phyloP scores from a whole-genome alignment of 2,797 vertebrate genomes.

The Rachycentron canadum region DNA sequence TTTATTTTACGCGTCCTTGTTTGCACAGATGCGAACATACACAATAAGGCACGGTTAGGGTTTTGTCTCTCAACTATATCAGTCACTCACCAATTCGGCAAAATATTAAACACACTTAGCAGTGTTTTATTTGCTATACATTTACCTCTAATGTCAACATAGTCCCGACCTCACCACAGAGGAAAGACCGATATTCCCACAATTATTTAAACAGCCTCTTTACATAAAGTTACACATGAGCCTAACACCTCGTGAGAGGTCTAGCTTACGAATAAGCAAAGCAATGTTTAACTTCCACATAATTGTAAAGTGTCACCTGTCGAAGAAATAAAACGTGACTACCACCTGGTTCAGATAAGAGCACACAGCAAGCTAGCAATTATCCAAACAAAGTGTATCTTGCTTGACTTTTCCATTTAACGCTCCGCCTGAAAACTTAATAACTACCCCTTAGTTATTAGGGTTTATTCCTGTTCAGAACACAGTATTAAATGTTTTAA shows the following conservation, averaged over 20 bases:
- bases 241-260: neutral
- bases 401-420: neutral
- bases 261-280: too few relatives aligned
- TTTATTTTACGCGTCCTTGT: neutral
- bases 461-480: neutral
- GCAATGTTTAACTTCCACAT: neutral
- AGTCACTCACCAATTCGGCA: neutral
- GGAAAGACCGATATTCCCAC: neutral
- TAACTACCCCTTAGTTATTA: neutral
- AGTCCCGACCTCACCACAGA: too few relatives aligned
- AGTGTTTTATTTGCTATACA: neutral
- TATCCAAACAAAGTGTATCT: slow-evolving; percentile 3
- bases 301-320: neutral
- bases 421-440: rapidly evolving
- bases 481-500: neutral
- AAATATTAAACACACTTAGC: neutral
- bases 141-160: neutral
- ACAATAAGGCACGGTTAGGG: rapidly evolving
- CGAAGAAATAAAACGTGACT: slow-evolving; percentile 18
- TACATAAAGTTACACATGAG: neutral
- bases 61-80: neutral
- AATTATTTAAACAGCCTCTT: neutral
- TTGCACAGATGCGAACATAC: rapidly evolving
- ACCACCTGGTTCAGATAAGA: neutral
- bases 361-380: slow-evolving; percentile 6